phyloP scores from a whole-genome alignment of 2,888 invertebrate genomes.

The Carcina quercana region DNA sequence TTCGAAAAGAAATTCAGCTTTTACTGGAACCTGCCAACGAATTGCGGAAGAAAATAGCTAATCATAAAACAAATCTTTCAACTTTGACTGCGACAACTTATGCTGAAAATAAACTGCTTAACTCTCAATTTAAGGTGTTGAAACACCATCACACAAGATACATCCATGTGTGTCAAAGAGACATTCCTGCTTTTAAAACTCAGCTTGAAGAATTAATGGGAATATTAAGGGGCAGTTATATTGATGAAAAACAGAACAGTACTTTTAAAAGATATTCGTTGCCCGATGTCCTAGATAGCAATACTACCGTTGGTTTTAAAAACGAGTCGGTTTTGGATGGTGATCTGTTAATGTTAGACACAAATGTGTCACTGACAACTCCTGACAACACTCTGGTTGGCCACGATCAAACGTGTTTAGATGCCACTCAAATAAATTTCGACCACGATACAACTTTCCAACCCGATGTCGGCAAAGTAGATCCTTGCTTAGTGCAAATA shows the following conservation, averaged over 20 bases:
- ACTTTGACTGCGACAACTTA: constrained; percentile 61
- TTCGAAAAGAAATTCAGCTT: constrained; percentile 39
- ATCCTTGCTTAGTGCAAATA: constrained; percentile 25
- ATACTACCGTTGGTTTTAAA: constrained; percentile 34
- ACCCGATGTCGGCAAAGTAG: constrained; percentile 27
- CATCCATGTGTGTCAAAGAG: constrained; percentile 55
- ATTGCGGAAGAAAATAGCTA: constrained; percentile 52
- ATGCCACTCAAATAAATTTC: constrained; percentile 37
- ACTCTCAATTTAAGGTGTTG: constrained; percentile 52
- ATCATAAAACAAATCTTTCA: constrained; percentile 55
- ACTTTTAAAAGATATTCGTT: constrained; percentile 48
- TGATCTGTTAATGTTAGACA: constrained; percentile 61
- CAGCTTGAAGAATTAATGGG: constrained; percentile 43
- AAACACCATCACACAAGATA: constrained; percentile 55
- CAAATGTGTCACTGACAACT: constrained; percentile 52
- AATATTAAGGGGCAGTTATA: constrained; percentile 33
- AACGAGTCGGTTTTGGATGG: constrained; percentile 59
- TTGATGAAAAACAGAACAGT: constrained; percentile 28
- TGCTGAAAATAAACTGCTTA: constrained; percentile 56
- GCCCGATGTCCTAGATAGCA: constrained; percentile 46
- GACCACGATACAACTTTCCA: constrained; percentile 43
- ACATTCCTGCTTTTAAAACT: constrained; percentile 51
- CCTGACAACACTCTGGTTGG: constrained; percentile 47
- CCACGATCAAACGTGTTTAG: constrained; percentile 51
- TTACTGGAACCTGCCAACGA: constrained; percentile 44